Conservation (phyloP, 1,140 invertebrate species). For the Patella vulgata region DNA sequence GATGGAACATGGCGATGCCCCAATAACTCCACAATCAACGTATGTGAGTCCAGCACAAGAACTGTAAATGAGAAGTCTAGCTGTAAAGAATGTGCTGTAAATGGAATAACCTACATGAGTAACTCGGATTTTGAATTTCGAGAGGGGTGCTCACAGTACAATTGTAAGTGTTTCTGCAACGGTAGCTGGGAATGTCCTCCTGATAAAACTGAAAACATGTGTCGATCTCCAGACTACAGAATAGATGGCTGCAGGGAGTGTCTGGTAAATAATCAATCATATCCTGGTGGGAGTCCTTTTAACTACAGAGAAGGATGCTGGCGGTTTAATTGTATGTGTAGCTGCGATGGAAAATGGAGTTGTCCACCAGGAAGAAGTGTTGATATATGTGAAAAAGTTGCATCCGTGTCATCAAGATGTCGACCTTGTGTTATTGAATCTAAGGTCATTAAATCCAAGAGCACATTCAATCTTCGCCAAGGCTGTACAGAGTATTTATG, state of each 20-base stretch:
- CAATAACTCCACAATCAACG: conserved; percentile 15
- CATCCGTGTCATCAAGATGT: conserved; percentile 13
- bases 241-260: conserved; percentile 10
- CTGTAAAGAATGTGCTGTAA: conserved; percentile 29
- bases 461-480: conserved; percentile 33
- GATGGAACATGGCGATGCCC: conserved; percentile 32
- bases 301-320: conserved; percentile 27
- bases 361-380: conserved; percentile 14
- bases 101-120: conserved; percentile 23
- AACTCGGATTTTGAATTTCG: conserved; percentile 32
- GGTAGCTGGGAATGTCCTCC: conserved; percentile 40
- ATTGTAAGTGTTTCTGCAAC: conserved; percentile 49
- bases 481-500: conserved; percentile 43
- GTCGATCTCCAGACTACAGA: conserved; percentile 9
- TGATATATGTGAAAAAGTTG: conserved; percentile 10
- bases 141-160: conserved; percentile 33
- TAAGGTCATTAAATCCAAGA: conserved; percentile 20
- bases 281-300: conserved; percentile 18
- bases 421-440: conserved; percentile 31
- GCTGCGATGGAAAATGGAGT: conserved; percentile 14
- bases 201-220: conserved; percentile 36
- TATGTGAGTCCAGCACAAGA: conserved; percentile 12
- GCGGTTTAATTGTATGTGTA: conserved; percentile 26
- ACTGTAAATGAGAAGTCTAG: neutral
- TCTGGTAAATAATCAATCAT: conserved; percentile 15